phyloP scores from a whole-genome alignment of 2,888 invertebrate genomes.

The Diarsia dahlii region DNA sequence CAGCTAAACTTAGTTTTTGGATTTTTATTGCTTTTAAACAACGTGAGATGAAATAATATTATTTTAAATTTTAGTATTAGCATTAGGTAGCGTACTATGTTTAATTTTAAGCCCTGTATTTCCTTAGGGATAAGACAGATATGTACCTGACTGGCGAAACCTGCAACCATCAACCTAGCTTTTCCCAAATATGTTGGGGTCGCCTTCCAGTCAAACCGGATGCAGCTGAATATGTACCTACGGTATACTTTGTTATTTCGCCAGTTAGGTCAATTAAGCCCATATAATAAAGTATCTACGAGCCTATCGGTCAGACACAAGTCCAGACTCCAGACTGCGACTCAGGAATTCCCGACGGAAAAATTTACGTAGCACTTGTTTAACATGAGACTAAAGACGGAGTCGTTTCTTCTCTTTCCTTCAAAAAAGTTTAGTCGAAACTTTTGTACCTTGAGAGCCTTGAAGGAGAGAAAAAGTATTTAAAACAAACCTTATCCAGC shows the following conservation, averaged over 20 bases:
- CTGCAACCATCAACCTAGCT: no score
- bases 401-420: not conserved
- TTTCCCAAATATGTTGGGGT: no score
- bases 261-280: no score
- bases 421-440: not conserved
- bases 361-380: not conserved
- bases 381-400: not conserved
- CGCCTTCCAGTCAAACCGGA: no score
- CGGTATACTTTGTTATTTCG: no score
- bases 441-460: not conserved
- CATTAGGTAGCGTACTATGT: constrained; percentile 56
- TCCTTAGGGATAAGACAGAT: no score
- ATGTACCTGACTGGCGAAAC: no score
- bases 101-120: not conserved
- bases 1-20: constrained; percentile 86
- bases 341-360: not conserved
- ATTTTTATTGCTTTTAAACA: constrained; percentile 90
- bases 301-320: not conserved
- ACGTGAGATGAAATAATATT: constrained; percentile 88
- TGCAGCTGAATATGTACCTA: no score
- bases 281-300: no score
- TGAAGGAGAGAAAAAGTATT: not conserved
- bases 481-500: no score
- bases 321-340: not conserved
- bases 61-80: constrained; percentile 83